phyloP scores from a whole-genome alignment of 2,888 invertebrate genomes.

The Erebia palarica region DNA sequence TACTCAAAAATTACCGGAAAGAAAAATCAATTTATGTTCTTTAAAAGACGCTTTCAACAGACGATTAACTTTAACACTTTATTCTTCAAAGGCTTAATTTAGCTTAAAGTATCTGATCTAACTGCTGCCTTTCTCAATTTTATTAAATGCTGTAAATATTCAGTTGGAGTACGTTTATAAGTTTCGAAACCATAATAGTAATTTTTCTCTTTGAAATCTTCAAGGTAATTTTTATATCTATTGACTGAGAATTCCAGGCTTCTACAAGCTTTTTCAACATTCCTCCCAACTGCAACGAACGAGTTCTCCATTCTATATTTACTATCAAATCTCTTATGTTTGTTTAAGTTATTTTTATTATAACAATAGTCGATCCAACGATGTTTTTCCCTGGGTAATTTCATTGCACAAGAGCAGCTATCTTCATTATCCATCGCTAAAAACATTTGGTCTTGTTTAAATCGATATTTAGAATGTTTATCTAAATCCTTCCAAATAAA shows the following conservation, averaged over 20 bases:
- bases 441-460: neutral
- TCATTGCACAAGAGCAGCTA: neutral
- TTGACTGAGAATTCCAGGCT: constrained; percentile 58
- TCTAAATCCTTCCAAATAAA: constrained; percentile 57
- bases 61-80: neutral
- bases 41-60: neutral
- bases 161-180: constrained; percentile 71
- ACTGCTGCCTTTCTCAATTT: constrained; percentile 80
- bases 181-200: constrained; percentile 27
- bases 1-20: neutral
- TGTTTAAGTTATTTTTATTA: neutral
- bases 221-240: constrained; percentile 62
- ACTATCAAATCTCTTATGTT: neutral
- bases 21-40: neutral
- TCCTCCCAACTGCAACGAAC: constrained; percentile 47
- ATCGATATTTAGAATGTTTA: constrained; percentile 1
- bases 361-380: neutral
- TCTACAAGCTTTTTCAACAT: constrained; percentile 62
- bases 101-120: constrained; percentile 51
- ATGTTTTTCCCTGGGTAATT: neutral
- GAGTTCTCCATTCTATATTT: constrained; percentile 6
- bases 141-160: constrained; percentile 82
- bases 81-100: neutral
- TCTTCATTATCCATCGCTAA: neutral
- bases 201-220: constrained; percentile 45